Evolutionary conservation across 2,888 invertebrate genomes (phyloP), one percentile per base, ranked within the genome.

Genomic region (Disparrhopalites patrizii): DNA sequence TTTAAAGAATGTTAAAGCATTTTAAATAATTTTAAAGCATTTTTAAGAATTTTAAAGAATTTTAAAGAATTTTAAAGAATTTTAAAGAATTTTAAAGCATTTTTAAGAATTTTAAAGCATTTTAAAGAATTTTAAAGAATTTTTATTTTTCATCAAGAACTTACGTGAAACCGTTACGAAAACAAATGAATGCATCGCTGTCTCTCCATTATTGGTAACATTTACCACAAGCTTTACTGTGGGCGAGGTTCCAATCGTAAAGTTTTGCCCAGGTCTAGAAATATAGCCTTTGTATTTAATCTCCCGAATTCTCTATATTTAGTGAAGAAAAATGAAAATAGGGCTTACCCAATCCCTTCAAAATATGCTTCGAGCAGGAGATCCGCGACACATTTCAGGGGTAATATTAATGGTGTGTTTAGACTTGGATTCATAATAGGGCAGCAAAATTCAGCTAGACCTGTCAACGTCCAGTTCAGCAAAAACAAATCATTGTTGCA

Each of bases 371-470:
- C 76, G 76, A 85, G 77, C 1, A 76, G 76, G 3, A 85, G 76
- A 76, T 81, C 80, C 1, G 85, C 83, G 8, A 78, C 80, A 75
- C 85, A 83, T 60, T 82, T 79, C n/a, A n/a, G n/a, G n/a, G n/a
- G n/a, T n/a, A n/a, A n/a, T n/a, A n/a, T n/a, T n/a, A n/a, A n/a
- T n/a, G n/a, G n/a, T n/a, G n/a, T n/a, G n/a, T n/a, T n/a, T n/a
- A n/a, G n/a, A n/a, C n/a, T n/a, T n/a, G n/a, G n/a, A n/a, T n/a
- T n/a, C n/a, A n/a, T n/a, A n/a, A n/a, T n/a, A n/a, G n/a, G n/a
- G n/a, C n/a, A n/a, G n/a, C n/a, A n/a, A n/a, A n/a, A n/a, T n/a
- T n/a, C n/a, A n/a, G n/a, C n/a, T n/a, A n/a, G n/a, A n/a, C n/a
- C n/a, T n/a, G n/a, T n/a, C n/a, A n/a, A n/a, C n/a, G n/a, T n/a